Evolutionary conservation across 2,113 vertebrate genomes (phyloP).

Genomic region (Bagarius yarrelli): DNA sequence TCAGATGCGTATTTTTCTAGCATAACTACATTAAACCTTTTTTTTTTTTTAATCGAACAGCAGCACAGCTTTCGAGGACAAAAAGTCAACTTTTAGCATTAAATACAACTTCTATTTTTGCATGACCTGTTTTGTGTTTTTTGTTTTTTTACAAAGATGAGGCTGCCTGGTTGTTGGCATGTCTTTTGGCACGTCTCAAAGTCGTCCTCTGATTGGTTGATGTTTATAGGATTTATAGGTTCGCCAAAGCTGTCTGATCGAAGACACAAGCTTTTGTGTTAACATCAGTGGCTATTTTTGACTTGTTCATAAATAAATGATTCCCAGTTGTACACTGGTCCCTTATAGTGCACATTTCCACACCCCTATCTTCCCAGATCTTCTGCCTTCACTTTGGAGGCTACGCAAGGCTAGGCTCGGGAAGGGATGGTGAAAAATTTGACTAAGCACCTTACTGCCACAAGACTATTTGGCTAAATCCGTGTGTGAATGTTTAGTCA

Average conservation of each 20-base stretch:
- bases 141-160: constrained; percentile 30
- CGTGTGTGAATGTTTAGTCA: constrained; percentile 54
- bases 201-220: too few species aligned
- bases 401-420: constrained; percentile 18
- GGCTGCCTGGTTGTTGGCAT: constrained; percentile 32
- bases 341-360: too few species aligned
- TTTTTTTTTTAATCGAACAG: constrained; percentile 14
- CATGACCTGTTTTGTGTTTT: constrained; percentile 39
- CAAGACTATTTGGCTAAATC: constrained; percentile 36
- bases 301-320: too few species aligned
- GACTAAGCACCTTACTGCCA: constrained; percentile 31
- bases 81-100: constrained; percentile 37
- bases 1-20: constrained; percentile 29
- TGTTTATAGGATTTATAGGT: too few species aligned
- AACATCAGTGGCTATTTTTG: too few species aligned
- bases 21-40: not conserved
- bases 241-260: too few species aligned
- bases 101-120: constrained; percentile 31
- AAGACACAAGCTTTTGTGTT: too few species aligned
- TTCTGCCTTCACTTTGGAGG: constrained; percentile 21
- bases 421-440: constrained; percentile 28
- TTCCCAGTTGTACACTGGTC: too few species aligned
- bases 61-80: constrained; percentile 29
- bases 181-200: too few species aligned
- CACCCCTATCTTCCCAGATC: too few species aligned